Base-by-base conservation (phyloP, 2,888 invertebrate species). In the Auanema freiburgensis region DNA sequence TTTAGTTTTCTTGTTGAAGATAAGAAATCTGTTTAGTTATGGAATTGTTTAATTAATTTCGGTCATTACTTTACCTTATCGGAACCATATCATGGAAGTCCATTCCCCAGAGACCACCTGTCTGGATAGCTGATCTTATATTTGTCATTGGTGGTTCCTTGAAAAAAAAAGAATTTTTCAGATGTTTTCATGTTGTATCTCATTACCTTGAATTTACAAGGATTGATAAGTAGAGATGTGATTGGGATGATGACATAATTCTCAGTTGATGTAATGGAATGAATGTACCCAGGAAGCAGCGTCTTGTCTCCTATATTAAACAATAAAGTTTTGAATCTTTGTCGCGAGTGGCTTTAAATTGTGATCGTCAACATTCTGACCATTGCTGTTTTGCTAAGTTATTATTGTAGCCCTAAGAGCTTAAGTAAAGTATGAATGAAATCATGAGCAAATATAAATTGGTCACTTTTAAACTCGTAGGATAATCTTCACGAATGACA, bases 71-170 rank as follows among this genome's bases (percentile, higher is more conserved):
- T 21, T 41, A 79, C 80, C 80, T 77, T 76, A 82, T 79, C 41
- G 83, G 83, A 16, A 81, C 80, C 79, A 81, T 80, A 51, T 80
- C 77, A 59, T 83, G 79, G 64, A 80, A 82, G 64, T 83, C 81
- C 80, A 83, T 80, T 59, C 81, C 83, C 81, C 81, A 82, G 25
- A 82, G 67, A 43, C 81, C 83, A 46, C 81, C 81, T 50, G 71
- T 74, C 56, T 82, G 80, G 50, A 82, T 77, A 6, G 78, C 64
- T 11, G 78, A 75, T 55, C 71, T 55, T 16, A 73, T 67, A 58
- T 81, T 77, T 54, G 65, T 74, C 70, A 79, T 69, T 64, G 81
- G 83, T 52, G 81, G 81, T 56, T 80, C 79, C 68, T 66, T 41
- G 24, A 55, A 25, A 23, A 33, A 33, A 33, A 5, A 33, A 33